Evolutionary conservation across 2,797 vertebrate species (phyloP), one percentile per base, ranked within the genome.

Genomic region (Aldrovandia affinis): DNA sequence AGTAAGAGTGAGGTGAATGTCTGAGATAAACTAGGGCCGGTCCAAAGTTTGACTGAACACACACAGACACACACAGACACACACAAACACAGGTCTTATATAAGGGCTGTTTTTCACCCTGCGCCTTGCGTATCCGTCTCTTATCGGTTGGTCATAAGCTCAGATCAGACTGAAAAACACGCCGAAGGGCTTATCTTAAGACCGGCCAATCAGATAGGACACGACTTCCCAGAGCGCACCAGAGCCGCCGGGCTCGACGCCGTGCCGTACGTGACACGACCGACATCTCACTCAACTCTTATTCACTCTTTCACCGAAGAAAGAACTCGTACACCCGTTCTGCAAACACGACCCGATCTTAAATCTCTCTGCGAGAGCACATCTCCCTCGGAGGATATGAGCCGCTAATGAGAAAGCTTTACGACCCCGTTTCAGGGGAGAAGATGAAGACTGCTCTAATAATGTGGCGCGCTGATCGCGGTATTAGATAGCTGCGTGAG

Each of bases 401-500:
- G n/a, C 55, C 12, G n/a, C 22, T 47, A 57, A 63, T 47, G 25
- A 44, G 82, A 63, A 61, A 15, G 75, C 28, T 75, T 78, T 20
- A 78, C 73, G 9, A 55, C 73, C 28, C 39, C 8, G 44, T 73
- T 78, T 20, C 25, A 63, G 77, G 73, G 61, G 50, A 54, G 50
- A 52, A 63, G 36, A 79, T 22, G 61, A 68, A 57, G n/a, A 33
- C 42, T 63, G 57, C 47, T 50, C 18, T 22, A 52, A 73, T 39
- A 55, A 25, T 91, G 88, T 83, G 85, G 78, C 63, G 47, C 83
- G 59, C 88, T 88, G 88, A 93, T 96, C 86, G 84, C 81, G 54
- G 18, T 86, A 86, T 91, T 88, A 92, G 91, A 93, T 93, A 92
- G 84, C 55, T 25, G 81, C 7, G 36, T 84, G 81, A 91, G 87